A percentile compares a stretch with the other conserved stretches of the same genome.
Conservation (phyloP, 2,113 vertebrate species). For the Stomatorhinus ivindoensis region DNA sequence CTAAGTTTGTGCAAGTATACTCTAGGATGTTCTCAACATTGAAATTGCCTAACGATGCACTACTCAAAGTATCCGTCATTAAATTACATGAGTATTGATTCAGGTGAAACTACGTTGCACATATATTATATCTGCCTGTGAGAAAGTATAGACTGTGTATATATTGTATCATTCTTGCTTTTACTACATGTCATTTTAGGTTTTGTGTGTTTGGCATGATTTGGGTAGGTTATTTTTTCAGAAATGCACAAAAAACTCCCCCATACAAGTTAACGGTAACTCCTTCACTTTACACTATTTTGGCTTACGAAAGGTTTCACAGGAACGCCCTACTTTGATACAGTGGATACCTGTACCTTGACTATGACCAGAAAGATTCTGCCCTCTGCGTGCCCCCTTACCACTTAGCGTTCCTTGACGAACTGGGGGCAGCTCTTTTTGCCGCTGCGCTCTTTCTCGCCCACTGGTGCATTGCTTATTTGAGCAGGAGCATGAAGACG, state of each 20-base stretch:
- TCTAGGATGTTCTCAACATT: not conserved
- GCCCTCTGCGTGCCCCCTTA: not conserved
- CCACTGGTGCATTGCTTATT: not conserved
- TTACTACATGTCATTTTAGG: not conserved
- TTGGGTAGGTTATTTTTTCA: not conserved
- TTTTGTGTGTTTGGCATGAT: not conserved
- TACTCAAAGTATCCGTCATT: not conserved
- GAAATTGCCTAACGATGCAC: not conserved
- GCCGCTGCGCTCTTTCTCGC: not conserved
- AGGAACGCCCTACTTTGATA: not conserved
- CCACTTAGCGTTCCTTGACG: not conserved
- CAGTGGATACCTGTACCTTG: not conserved
- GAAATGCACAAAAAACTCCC: not conserved
- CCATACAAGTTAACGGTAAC: not conserved
- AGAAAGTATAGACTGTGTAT: not conserved
- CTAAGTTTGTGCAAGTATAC: not conserved
- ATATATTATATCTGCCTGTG: not conserved
- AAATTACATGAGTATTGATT: not conserved
- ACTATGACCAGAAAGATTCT: not conserved
- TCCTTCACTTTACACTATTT: not conserved
- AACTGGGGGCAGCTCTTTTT: not conserved
- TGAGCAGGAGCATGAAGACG: not conserved
- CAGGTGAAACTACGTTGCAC: not conserved
- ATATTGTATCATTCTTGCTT: not conserved
- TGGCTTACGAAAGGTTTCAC: not conserved